Evolutionary conservation across 1,140 invertebrate genomes (phyloP), one percentile per base, ranked within the genome.

Genomic region (Bombus haemorrhoidalis): DNA sequence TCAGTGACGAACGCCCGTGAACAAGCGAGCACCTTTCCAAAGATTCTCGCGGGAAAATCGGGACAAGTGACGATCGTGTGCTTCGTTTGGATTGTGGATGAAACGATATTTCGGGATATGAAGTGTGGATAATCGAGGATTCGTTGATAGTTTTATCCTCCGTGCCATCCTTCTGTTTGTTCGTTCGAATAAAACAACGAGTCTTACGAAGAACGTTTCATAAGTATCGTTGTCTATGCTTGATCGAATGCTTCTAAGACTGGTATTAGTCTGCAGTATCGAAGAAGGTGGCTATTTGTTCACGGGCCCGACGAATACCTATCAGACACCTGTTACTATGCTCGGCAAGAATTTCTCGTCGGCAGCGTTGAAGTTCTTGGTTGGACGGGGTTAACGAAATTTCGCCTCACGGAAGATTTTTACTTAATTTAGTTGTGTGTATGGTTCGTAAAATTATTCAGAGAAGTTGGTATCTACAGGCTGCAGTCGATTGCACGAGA

Each of bases 311-410:
- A 86, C 39, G 79, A 76, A 85, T 43, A 53, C 34, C 80, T 73
- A 78, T 82, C 88, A 77, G 87, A 89, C 88, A 89, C 88, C 88
- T 89, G 88, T 89, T 89, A 89, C 83, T 75, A 76, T 28, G 22
- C 43, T 39, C 68, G 4, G 32, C 62, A 22, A 82, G 57, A 25
- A 47, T 72, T 28, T 25, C 28, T 32, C 57, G 9, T 5, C 59
- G 41, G 3, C 57, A 57, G 68, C 68, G 68, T 64, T 25, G 41
- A 72, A 75, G 68, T 78, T 80, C 28, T 83, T 66, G 79, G 75
- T 76, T n/a, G n/a, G 88, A 85, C 53, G 78, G 76, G 37, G 82
- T 79, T 47, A 6, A 77, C 72, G 71, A 32, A 72, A 57, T 43
- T 62, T 62, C n/a, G 53, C 66, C 34, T 53, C 74, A 32, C 43